These are phyloP conservation scores for Augochlorella aurata DNA, from an alignment of 2,888 invertebrate genomes.

Conservation along the genomic window DNA sequence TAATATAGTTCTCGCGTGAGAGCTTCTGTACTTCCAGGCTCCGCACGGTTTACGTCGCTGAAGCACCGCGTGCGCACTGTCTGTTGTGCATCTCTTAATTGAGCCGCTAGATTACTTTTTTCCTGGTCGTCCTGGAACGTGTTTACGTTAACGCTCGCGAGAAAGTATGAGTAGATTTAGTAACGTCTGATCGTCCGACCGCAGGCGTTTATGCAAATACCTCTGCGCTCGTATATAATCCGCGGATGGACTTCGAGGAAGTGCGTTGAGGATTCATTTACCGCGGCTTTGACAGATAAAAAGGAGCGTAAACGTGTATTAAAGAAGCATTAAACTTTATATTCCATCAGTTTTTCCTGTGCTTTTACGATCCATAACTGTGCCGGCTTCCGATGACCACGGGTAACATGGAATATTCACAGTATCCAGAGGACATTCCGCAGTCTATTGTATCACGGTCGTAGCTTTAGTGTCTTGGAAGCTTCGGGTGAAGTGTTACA, in stretches of 20 bases:
- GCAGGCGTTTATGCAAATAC: background rate
- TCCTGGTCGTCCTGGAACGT: no score
- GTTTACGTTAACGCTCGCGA: no score
- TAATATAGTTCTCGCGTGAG: conserved; percentile 19
- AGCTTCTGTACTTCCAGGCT: background rate
- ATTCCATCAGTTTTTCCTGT: background rate
- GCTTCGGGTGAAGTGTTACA: no score
- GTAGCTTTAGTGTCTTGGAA: no score
- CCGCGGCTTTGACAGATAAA: background rate
- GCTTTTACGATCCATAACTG: background rate
- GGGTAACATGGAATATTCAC: background rate
- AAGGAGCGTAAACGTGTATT: no score
- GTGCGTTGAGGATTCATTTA: background rate
- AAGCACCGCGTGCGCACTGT: background rate
- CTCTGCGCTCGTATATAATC: no score
- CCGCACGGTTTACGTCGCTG: background rate
- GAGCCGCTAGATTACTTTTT: no score
- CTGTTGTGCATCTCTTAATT: background rate
- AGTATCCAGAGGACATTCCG: background rate
- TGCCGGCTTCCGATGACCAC: background rate
- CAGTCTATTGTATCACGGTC: no score
- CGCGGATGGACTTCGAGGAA: background rate
- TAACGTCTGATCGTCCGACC: background rate
- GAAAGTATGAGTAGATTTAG: background rate
- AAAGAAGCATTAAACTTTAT: background rate